phyloP scores from a whole-genome alignment of 2,888 invertebrate species.

The Hydrotaea diabolus region DNA sequence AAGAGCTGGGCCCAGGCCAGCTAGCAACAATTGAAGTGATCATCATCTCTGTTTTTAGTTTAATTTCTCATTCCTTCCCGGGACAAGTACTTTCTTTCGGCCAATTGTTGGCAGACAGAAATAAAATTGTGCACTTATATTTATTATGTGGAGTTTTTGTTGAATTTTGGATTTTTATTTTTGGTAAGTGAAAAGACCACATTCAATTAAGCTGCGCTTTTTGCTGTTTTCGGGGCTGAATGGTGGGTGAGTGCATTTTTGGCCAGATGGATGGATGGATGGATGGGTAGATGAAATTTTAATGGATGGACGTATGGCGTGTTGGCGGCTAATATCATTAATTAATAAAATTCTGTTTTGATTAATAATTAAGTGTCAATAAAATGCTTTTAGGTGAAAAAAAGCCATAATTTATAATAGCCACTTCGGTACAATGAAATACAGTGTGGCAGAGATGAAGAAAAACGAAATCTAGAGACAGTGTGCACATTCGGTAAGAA shows the following conservation, averaged over 20 bases:
- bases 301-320: constrained; percentile 46
- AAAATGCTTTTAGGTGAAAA: constrained; percentile 71
- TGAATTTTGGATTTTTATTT: not conserved
- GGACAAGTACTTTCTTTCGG: too few species aligned
- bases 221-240: not conserved
- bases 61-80: too few species aligned
- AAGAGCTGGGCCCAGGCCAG: not conserved
- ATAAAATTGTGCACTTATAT: not conserved
- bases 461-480: not conserved
- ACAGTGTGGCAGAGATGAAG: not conserved
- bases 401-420: constrained; percentile 12
- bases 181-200: not conserved
- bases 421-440: not conserved
- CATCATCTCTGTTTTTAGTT: too few species aligned
- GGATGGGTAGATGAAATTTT: not conserved
- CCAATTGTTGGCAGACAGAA: too few species aligned
- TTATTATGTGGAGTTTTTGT: not conserved
- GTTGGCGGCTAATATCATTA: constrained; percentile 49
- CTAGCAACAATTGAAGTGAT: not conserved
- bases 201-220: not conserved
- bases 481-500: too few species aligned
- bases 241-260: not conserved
- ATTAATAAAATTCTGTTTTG: constrained; percentile 56
- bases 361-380: constrained; percentile 78
- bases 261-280: not conserved